Evolutionary conservation across 1,140 invertebrate genomes (phyloP).

Genomic region (Ostrea denselamellosa): DNA sequence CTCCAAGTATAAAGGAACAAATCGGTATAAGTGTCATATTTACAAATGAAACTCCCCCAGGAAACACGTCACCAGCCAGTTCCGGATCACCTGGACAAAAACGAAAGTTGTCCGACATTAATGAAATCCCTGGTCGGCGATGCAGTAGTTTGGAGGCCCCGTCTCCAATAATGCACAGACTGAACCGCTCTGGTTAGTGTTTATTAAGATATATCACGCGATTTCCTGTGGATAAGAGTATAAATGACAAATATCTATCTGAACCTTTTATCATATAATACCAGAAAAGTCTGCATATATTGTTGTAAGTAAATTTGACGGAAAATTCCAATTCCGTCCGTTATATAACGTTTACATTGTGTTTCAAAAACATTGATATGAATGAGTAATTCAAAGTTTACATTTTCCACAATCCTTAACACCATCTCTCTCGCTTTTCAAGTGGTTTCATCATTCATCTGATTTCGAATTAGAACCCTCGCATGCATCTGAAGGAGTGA

Average conservation of each 20-base stretch:
- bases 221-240: no score
- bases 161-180: not conserved
- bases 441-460: not conserved
- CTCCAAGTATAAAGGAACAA: conserved; percentile 47
- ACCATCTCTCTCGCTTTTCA: not conserved
- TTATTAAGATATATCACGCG: not conserved
- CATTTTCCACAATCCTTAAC: not conserved
- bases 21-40: conserved; percentile 61
- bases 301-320: no score
- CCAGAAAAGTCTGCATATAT: no score
- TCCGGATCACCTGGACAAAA: not conserved
- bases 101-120: conserved; percentile 26
- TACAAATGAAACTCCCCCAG: conserved; percentile 52
- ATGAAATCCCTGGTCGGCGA: not conserved
- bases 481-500: no score
- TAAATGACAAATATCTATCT: no score
- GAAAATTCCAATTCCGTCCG: no score
- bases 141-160: conserved; percentile 1
- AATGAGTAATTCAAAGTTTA: not conserved
- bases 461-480: no score
- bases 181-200: conserved; percentile 2
- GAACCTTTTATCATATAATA: no score
- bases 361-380: not conserved
- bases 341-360: not conserved
- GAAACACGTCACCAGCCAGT: conserved; percentile 18